phyloP scores from a whole-genome alignment of 64 coral and sea anemone species.

The Actinia equina region DNA sequence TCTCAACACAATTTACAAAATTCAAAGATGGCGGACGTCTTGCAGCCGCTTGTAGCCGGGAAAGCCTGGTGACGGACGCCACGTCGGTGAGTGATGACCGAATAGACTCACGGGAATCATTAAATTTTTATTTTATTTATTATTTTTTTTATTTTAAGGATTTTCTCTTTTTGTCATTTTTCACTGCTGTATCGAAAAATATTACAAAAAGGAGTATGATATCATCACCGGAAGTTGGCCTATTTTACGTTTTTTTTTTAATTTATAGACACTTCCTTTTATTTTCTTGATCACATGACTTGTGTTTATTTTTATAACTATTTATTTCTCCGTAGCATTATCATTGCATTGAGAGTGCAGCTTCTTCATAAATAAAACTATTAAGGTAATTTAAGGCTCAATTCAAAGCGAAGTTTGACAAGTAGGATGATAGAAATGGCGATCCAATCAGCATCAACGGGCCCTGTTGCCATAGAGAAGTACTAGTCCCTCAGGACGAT shows the following conservation, averaged over 20 bases:
- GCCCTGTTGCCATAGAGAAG: neutral
- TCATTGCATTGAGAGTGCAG: neutral
- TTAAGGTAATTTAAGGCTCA: neutral
- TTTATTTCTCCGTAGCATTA: too few species aligned
- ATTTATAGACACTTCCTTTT: too few species aligned
- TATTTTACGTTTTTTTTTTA: neutral
- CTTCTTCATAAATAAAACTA: neutral
- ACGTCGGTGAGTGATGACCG: conserved; percentile 47
- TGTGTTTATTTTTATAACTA: too few species aligned
- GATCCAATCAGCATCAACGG: neutral
- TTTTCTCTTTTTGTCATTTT: neutral
- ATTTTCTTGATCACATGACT: too few species aligned
- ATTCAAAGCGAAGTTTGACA: neutral
- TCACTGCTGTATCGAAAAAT: neutral
- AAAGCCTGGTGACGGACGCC: conserved; percentile 70
- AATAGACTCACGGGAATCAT: neutral
- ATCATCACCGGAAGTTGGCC: neutral
- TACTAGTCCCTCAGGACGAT: neutral
- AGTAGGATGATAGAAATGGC: neutral
- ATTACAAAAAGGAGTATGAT: neutral
- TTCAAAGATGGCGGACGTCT: conserved; percentile 76
- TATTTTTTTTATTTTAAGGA: neutral
- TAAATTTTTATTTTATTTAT: neutral
- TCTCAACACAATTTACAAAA: conserved; percentile 5
- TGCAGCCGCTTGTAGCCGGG: conserved; percentile 64